Percentiles rank a stretch among this genome's conserved stretches.
phyloP scores from a whole-genome alignment of 1,140 invertebrate genomes.

The Macrobrachium nipponense region DNA sequence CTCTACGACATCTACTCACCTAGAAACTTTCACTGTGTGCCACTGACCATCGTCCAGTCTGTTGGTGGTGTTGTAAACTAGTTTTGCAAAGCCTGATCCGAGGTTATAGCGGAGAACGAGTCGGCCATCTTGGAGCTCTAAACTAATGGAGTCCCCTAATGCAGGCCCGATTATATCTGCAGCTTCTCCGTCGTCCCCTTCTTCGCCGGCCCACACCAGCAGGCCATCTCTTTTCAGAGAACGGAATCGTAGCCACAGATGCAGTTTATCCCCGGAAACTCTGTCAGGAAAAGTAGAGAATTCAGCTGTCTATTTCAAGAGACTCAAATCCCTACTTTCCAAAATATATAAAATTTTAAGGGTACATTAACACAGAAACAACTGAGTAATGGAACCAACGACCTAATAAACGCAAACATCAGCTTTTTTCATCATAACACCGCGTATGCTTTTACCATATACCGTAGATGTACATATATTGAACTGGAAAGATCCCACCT shows the following conservation, averaged over 20 bases:
- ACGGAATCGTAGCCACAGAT: conserved; percentile 84
- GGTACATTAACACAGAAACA: too few species aligned
- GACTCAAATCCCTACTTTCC: not conserved
- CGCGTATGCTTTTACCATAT: too few species aligned
- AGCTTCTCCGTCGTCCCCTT: conserved; percentile 69
- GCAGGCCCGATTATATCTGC: conserved; percentile 67
- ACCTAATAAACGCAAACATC: too few species aligned
- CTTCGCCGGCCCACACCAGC: conserved; percentile 89
- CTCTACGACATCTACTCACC: conserved; percentile 72
- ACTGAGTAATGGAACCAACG: too few species aligned
- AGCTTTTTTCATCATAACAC: not conserved
- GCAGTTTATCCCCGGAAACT: conserved; percentile 81
- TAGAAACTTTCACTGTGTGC: conserved; percentile 88
- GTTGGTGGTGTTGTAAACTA: conserved; percentile 84
- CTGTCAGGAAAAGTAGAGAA: conserved; percentile 70
- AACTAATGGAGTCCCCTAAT: conserved; percentile 80
- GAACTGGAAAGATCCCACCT: conserved; percentile 40
- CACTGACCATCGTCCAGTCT: conserved; percentile 91
- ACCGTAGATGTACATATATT: not conserved
- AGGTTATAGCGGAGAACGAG: conserved; percentile 75
- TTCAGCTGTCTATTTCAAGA: not conserved
- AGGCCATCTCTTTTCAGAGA: conserved; percentile 79
- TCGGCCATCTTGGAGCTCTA: conserved; percentile 84
- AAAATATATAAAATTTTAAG: not conserved
- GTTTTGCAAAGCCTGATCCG: conserved; percentile 69